Percentiles rank a stretch among this genome's conserved stretches.
These are phyloP conservation scores for Helarctos malayanus DNA, from an alignment of 2,797 vertebrate species.

Conservation along the genomic window DNA sequence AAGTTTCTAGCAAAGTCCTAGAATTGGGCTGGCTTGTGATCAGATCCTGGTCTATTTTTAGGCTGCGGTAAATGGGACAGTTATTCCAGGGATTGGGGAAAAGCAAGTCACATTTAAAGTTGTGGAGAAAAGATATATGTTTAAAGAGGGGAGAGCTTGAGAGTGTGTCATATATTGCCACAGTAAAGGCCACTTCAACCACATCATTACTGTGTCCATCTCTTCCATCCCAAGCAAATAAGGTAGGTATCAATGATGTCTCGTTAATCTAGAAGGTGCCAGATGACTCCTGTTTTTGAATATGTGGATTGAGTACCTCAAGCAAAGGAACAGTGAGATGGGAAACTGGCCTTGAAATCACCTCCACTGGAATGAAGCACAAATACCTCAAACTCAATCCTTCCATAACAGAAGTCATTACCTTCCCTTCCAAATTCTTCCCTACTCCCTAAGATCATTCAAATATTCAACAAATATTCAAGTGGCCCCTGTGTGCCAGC, in stretches of 20 bases:
- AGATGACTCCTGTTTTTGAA: slow-evolving; percentile 28
- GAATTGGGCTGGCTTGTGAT: slow-evolving; percentile 63
- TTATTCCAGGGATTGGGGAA: slow-evolving; percentile 62
- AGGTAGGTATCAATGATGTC: neutral
- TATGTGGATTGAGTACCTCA: neutral
- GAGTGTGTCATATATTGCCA: neutral
- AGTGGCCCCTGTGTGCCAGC: neutral
- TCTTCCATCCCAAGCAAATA: slow-evolving; percentile 25
- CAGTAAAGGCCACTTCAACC: slow-evolving; percentile 43
- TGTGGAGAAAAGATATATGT: slow-evolving; percentile 20
- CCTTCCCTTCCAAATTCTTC: slow-evolving; percentile 2
- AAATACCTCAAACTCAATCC: neutral
- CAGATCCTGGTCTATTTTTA: slow-evolving; percentile 72
- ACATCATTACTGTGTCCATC: neutral
- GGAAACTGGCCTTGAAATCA: neutral
- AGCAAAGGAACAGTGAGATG: slow-evolving; percentile 32
- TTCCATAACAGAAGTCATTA: neutral
- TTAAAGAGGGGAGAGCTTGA: neutral
- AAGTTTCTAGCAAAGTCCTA: slow-evolving; percentile 76
- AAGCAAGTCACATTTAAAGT: slow-evolving; percentile 51
- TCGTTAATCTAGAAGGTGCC: slow-evolving; percentile 4
- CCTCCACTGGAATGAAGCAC: neutral
- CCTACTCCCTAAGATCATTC: neutral
- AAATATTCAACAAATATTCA: neutral
- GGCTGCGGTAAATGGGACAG: slow-evolving; percentile 66